Conservation (phyloP, 2,797 vertebrate species). For the Heliangelus exortis region DNA sequence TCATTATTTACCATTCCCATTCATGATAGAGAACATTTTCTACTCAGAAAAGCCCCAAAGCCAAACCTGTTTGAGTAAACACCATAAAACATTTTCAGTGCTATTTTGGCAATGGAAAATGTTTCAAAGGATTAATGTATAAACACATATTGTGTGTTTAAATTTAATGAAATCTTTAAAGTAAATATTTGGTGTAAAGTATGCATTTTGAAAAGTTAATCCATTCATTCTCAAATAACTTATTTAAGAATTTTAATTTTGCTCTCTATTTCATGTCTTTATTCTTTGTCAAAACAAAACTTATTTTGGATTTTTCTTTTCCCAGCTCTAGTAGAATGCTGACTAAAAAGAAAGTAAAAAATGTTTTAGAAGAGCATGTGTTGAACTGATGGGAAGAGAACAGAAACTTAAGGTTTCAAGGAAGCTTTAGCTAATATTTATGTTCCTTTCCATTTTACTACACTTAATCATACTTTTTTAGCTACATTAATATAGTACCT, state of each 20-base stretch:
- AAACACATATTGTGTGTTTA: not conserved
- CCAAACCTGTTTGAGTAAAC: not conserved
- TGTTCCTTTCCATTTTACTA: not conserved
- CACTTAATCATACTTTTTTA: not conserved
- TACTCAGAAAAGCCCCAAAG: not conserved
- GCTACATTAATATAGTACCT: not conserved
- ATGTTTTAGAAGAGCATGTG: not conserved
- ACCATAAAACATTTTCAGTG: not conserved
- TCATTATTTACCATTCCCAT: not conserved
- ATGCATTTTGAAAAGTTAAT: not conserved
- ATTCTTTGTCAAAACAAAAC: not conserved
- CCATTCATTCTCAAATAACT: not conserved
- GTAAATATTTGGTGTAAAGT: not conserved
- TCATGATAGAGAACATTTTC: not conserved
- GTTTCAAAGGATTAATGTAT: not conserved
- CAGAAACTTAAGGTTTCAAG: not conserved
- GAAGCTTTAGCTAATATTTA: not conserved
- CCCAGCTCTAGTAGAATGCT: not conserved
- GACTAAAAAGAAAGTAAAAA: not conserved
- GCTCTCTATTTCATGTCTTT: not conserved
- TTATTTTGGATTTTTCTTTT: not conserved
- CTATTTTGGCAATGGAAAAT: not conserved
- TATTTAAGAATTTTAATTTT: not conserved
- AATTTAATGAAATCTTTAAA: not conserved
- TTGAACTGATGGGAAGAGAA: not conserved